These are phyloP conservation scores for Agelas oroides DNA, from an alignment of 37 sponge, comb jelly and placozoan genomes.

Conservation along the genomic window DNA sequence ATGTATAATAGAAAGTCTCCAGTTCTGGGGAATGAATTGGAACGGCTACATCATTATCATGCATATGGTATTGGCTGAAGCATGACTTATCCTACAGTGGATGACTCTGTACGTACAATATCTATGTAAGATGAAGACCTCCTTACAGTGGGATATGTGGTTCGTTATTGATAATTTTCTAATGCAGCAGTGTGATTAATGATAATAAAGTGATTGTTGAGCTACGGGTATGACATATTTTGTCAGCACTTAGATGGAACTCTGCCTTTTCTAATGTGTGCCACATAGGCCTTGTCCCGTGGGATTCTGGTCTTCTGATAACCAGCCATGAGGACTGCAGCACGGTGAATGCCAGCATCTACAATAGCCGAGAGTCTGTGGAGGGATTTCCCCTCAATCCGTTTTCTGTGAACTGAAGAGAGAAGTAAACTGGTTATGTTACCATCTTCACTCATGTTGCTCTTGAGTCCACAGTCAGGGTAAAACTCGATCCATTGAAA, in stretches of 20 bases:
- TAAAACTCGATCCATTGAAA: slow-evolving; percentile 9
- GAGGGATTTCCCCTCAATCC: not conserved
- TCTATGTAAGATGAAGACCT: no score
- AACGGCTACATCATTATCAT: no score
- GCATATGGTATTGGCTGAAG: no score
- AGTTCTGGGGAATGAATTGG: no score
- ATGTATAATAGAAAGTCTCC: no score
- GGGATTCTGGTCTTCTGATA: not conserved
- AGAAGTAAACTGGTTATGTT: not conserved
- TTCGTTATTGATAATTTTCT: no score
- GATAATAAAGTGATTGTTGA: no score
- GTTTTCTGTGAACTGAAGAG: not conserved
- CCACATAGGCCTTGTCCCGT: not conserved
- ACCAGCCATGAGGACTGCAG: not conserved
- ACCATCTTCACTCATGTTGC: not conserved
- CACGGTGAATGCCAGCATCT: not conserved
- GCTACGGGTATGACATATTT: no score
- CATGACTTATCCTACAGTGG: no score
- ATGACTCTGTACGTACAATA: no score
- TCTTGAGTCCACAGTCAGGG: slow-evolving; percentile 11
- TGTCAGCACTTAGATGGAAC: not conserved
- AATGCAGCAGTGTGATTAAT: no score
- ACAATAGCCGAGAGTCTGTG: slow-evolving; percentile 1
- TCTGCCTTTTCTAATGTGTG: not conserved
- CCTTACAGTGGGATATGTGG: no score